phyloP scores from a whole-genome alignment of 64 coral and sea anemone genomes.

The Porites australiensis region DNA sequence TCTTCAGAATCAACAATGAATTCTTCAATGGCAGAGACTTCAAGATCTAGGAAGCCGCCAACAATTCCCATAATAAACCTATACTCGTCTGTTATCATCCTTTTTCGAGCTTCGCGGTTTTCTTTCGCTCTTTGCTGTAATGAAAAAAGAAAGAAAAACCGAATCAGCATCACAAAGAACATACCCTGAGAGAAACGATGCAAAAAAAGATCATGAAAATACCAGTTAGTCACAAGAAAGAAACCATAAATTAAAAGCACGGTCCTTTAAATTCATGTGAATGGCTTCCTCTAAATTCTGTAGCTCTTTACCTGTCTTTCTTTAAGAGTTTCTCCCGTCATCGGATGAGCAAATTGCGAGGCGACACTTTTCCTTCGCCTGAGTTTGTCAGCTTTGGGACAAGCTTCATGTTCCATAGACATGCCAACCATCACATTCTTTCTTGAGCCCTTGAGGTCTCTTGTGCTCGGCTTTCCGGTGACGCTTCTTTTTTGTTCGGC shows the following conservation, averaged over 20 bases:
- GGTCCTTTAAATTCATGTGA: no score
- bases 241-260: no score
- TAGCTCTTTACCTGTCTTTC: constrained; percentile 80
- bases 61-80: constrained; percentile 85
- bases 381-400: constrained; percentile 63
- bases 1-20: constrained; percentile 86
- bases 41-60: constrained; percentile 64
- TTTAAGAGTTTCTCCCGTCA: constrained; percentile 91
- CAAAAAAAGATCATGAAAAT: no score
- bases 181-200: no score
- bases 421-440: constrained; percentile 1
- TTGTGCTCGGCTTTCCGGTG: background rate
- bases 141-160: background rate
- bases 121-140: constrained; percentile 92
- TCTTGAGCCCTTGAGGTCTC: constrained; percentile 48
- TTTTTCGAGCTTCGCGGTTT: constrained; percentile 83
- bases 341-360: constrained; percentile 79
- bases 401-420: constrained; percentile 28
- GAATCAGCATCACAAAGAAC: background rate
- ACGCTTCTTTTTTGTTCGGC: background rate
- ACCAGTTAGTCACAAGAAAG: no score
- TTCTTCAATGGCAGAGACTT: constrained; percentile 78
- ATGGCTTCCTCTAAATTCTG: no score
- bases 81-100: constrained; percentile 73
- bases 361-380: constrained; percentile 77